Base-by-base conservation (phyloP, 2,888 invertebrate genomes). In the Terebella lapidaria region DNA sequence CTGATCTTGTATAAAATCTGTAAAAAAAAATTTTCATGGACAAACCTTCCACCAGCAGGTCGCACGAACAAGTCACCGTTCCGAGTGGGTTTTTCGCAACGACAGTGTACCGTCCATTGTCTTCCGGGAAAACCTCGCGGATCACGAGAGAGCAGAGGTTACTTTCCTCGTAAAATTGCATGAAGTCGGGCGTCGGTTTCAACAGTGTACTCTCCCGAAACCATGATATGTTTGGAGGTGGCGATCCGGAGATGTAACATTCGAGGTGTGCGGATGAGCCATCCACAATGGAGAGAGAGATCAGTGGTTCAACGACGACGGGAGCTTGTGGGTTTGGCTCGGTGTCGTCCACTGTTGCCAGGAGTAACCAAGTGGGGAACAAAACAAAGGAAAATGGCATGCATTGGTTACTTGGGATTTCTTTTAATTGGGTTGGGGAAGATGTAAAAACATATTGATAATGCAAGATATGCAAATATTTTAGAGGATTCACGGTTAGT, bases 101-200 rank as follows among this genome's bases (percentile, higher is more conserved):
- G 18, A 88, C 89, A 2, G 88, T 88, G 74, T 91, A 91, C 56
- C 88, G 87, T 15, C 91, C 91, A 71, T 87, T 87, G 74, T 91
- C 89, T 66, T 87, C 86, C 0, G 86, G 84, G 51, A 82, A 83
- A 0, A 87, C 87, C 67, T 86, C 84, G 24, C 84, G 84, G 54
- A 91, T 88, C 63, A 84, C 85, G 35, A 92, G 80, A 55, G 84
- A 84, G 58, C 72, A 72, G 5, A 71, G 61, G 29, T 72, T 72
- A 61, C 75, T 72, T 20, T 75, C 73, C 45, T 78, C 75, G 57
- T 71, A 73, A 46, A 74, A 72, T 68, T 87, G 84, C 66, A 85
- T 82, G 58, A 87, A 85, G 62, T 88, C 86, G n/a, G 86, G 85
- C 28, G 84, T 72, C 15, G 74, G 70, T 49, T 75, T 72, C 18